Evolutionary conservation across 2,797 vertebrate species (phyloP), one percentile per base, ranked within the genome.

Genomic region (Xenentodon cancila): DNA sequence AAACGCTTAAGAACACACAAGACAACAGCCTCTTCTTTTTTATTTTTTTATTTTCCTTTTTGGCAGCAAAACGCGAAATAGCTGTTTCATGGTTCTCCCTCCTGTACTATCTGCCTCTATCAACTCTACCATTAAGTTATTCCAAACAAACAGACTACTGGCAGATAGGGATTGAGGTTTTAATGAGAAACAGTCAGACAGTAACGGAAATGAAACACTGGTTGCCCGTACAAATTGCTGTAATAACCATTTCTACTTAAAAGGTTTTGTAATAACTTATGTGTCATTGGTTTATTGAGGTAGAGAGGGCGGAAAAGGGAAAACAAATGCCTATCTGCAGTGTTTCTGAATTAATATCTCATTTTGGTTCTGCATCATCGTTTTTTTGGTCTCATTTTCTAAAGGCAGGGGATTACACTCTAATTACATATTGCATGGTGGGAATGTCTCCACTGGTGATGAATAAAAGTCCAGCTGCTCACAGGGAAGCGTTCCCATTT

Each of bases 291-390:
- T 88, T 92, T 92, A 92, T 86, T 88, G 77, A 86, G 78, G 51
- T 83, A 40, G 61, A 64, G 64, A 71, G 9, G 32, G 7, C 20
- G 18, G 22, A 9, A 59, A 68, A 75, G 71, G 65, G 73, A 83
- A 83, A 91, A 90, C 74, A 89, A 92, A 79, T 83, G 79, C 75
- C 72, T 90, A 87, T 92, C 85, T 86, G 81, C 71, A 84, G 78
- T 78, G 77, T 84, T 89, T 87, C 84, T 84, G 91, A 92, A 92
- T 93, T 92, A 92, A 92, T 92, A 90, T 93, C 89, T 89, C 87
- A 92, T 90, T 92, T 91, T 84, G 82, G 80, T 91, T 89, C 78
- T 73, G 79, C 88, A 87, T 92, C 87, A 90, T 91, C 79, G 88
- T 92, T 91, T 93, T 91, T 92, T 92, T 85, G 81, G 82, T 88